A percentile compares a stretch with the other conserved stretches of the same genome.
These are phyloP conservation scores for Lampropteryx suffumata DNA, from an alignment of 2,888 invertebrate genomes.

Conservation along the genomic window DNA sequence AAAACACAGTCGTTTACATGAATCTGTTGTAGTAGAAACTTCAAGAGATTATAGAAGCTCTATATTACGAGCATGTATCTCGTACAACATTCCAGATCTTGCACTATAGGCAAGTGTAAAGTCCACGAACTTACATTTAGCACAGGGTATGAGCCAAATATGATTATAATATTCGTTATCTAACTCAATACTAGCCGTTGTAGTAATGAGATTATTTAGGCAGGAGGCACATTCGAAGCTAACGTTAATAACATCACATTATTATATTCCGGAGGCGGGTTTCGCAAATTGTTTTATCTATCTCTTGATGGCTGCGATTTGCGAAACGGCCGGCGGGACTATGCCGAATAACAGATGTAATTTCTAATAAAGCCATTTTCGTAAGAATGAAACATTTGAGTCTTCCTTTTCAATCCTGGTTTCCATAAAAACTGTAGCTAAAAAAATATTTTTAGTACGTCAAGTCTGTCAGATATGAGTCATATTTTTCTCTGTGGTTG, in stretches of 20 bases:
- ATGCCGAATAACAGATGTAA: conserved; percentile 5
- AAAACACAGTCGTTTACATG: no score
- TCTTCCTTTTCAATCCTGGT: not conserved
- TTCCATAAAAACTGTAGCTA: no score
- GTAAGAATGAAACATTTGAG: conserved; percentile 19
- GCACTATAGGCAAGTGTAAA: no score
- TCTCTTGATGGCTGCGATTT: conserved; percentile 16
- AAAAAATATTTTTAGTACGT: no score
- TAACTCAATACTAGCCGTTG: not conserved
- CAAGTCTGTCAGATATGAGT: no score
- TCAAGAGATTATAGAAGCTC: no score
- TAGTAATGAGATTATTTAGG: conserved; percentile 4
- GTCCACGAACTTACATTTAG: no score
- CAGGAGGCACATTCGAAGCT: not conserved
- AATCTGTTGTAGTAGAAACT: no score
- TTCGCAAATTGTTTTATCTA: conserved; percentile 27
- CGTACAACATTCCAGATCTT: no score
- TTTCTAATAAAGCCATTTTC: conserved; percentile 12
- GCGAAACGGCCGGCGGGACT: conserved; percentile 2
- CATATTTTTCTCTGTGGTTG: no score
- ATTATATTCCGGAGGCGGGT: conserved; percentile 5
- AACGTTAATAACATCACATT: conserved; percentile 19
- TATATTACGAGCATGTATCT: no score
- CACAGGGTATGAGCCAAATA: not conserved
- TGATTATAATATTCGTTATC: conserved; percentile 1